Conservation (phyloP, 2,797 vertebrate species). For the Nyctalus aviator region DNA sequence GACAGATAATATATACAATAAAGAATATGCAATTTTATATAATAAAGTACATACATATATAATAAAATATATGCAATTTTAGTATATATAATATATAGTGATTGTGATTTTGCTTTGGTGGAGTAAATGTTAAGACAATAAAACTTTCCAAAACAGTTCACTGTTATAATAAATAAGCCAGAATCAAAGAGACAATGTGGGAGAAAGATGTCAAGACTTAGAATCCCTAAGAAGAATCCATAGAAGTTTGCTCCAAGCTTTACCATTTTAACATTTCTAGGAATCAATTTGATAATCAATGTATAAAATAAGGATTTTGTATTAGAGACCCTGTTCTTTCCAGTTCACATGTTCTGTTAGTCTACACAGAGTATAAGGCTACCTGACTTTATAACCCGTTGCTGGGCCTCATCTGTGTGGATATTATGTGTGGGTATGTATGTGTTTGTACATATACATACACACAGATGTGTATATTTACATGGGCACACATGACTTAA, state of each 20-base stretch:
- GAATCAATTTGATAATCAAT: slow-evolving; percentile 7
- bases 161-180: not conserved
- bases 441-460: not conserved
- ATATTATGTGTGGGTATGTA: not conserved
- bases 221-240: not conserved
- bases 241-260: not conserved
- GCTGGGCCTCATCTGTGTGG: not conserved
- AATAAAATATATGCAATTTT: not conserved
- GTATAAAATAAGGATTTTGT: not conserved
- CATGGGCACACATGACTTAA: not conserved
- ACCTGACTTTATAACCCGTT: not conserved
- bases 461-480: not conserved
- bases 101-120: not conserved
- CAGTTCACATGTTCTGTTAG: not conserved
- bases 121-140: not conserved
- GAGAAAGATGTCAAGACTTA: not conserved
- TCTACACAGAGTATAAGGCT: not conserved
- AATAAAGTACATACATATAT: not conserved
- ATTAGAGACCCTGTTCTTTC: not conserved
- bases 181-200: not conserved
- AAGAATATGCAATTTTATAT: not conserved
- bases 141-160: slow-evolving; percentile 10
- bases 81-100: not conserved
- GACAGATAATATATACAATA: no score
- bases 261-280: not conserved